Evolutionary conservation across 2,888 invertebrate genomes (phyloP), one percentile per base, ranked within the genome.

Genomic region (Nomada ruficornis): DNA sequence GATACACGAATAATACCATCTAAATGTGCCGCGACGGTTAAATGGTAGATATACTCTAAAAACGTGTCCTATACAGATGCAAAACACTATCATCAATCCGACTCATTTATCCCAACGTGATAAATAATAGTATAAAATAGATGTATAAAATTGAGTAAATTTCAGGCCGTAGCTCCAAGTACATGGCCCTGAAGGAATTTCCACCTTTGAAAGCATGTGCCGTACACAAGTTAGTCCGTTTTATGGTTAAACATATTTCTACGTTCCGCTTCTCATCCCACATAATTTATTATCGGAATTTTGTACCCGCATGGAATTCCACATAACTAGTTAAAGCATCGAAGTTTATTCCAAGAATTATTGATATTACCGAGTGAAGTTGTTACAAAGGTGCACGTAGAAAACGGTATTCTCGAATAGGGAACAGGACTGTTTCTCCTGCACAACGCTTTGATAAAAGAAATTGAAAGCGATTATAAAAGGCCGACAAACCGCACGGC

Each of bases 401-500:
- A 26, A 20, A 26, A 23, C 26, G 26, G 13, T 13, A 13, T 57
- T 23, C 26, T 23, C 20, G n/a, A 62, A 42, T 5, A 62, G n/a
- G 20, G 10, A 11, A 62, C 18, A 63, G 23, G 13, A 26, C 47
- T 2, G 9, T 23, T 47, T 47, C 11, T 26, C 47, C 15, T 23
- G 13, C 47, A 18, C 4, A 36, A 36, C 13, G 4, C 9, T n/a
- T 18, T 67, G 52, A 67, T 36, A 67, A 54, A 20, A 23, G 11
- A n/a, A 47, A 60, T 63, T 60, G 68, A 42, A 23, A 74, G 29
- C 42, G 20, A 74, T 60, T 42, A 20, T 50, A 47, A 18, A 42
- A 18, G 44, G 3, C 13, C 15, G 26, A 47, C 10, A 60, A 23
- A 15, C 44, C n/a, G 9, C 23, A 15, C 20, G 23, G 52, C 36